phyloP scores from a whole-genome alignment of 2,888 invertebrate species.

The Hecatera dysodea region DNA sequence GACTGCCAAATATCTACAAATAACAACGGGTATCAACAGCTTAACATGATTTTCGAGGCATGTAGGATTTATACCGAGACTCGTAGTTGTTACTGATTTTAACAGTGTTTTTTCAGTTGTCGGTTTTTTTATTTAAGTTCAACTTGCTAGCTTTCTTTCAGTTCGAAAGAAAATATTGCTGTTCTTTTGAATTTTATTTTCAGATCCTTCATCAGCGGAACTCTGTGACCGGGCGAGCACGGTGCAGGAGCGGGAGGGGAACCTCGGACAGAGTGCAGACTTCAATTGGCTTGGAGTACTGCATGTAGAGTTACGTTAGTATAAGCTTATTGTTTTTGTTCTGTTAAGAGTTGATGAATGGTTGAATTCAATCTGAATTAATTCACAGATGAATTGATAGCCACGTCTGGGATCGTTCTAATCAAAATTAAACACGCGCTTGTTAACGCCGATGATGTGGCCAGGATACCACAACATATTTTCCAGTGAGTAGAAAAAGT shows the following conservation, averaged over 20 bases:
- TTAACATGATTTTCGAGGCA: too few relatives aligned
- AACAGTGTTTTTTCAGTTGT: neutral
- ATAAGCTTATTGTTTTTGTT: neutral
- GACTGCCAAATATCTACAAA: too few relatives aligned
- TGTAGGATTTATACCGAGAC: too few relatives aligned
- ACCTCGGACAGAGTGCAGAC: slow-evolving; percentile 12
- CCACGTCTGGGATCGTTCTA: slow-evolving; percentile 78
- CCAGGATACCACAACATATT: slow-evolving; percentile 37
- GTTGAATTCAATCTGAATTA: too few relatives aligned
- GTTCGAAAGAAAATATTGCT: neutral
- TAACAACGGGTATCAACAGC: too few relatives aligned
- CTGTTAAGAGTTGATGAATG: neutral
- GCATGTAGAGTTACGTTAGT: slow-evolving; percentile 71
- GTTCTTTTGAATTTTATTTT: neutral
- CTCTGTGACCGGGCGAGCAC: neutral
- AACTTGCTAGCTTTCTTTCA: neutral
- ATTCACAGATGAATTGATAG: slow-evolving; percentile 60
- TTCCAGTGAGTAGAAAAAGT: slow-evolving; percentile 67
- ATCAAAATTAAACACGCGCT: slow-evolving; percentile 69
- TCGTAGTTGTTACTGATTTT: too few relatives aligned
- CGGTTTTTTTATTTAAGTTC: neutral
- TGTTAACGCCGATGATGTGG: slow-evolving; percentile 22
- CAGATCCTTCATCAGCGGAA: slow-evolving; percentile 4
- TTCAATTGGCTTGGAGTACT: slow-evolving; percentile 34
- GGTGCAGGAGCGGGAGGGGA: slow-evolving; percentile 16